Evolutionary conservation across 92 coral and sea anemone species (phyloP).

Genomic region (Epizoanthus illoricatus): DNA sequence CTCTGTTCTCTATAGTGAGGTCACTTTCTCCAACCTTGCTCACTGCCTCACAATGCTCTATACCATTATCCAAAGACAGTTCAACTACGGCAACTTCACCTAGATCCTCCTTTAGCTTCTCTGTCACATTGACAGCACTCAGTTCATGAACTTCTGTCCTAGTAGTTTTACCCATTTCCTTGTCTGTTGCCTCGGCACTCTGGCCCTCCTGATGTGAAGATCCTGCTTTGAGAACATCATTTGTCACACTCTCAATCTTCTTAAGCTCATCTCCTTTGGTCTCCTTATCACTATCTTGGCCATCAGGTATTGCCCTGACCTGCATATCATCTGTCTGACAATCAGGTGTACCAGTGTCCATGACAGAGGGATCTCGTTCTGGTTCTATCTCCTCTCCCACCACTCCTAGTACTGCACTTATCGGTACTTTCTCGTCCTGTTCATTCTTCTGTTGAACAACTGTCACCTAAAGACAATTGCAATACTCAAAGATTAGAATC

Average conservation of each 20-base stretch:
- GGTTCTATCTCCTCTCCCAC: background rate
- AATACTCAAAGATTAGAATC: no score
- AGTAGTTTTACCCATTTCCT: background rate
- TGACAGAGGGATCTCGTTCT: background rate
- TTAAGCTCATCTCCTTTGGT: background rate
- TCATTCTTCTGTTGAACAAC: background rate
- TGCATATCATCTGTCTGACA: background rate
- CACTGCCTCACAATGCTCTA: no score
- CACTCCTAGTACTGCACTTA: background rate
- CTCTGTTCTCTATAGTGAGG: background rate
- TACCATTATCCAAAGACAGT: background rate
- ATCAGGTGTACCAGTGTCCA: background rate
- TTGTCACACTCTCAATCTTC: background rate
- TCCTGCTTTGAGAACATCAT: background rate
- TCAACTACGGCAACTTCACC: background rate
- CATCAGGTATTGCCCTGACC: constrained; percentile 6
- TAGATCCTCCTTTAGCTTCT: background rate
- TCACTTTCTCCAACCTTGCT: no score
- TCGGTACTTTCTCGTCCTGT: background rate
- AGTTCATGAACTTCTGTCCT: background rate
- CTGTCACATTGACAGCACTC: background rate
- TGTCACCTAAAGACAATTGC: constrained; percentile 7
- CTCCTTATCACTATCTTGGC: background rate
- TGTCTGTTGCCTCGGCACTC: background rate
- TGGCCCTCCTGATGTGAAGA: background rate